A percentile compares a stretch with the other conserved stretches of the same genome.
Evolutionary conservation across 2,113 vertebrate genomes (phyloP).

Genomic region (Elaphurus davidianus): DNA sequence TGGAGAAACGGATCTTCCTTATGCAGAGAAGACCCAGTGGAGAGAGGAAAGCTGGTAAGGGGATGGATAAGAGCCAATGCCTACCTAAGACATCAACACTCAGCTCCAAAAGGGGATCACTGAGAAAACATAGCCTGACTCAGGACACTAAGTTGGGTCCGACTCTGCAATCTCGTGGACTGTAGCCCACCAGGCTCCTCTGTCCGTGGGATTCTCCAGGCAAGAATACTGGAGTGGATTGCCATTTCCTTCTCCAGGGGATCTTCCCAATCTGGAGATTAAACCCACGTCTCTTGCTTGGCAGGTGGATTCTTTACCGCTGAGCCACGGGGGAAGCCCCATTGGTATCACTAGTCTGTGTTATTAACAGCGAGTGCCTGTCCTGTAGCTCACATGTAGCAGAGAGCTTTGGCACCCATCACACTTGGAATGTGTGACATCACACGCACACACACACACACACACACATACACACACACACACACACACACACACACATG

Average conservation of each 20-base stretch:
- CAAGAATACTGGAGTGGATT: background rate
- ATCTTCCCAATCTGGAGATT: background rate
- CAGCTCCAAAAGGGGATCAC: background rate
- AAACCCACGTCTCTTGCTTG: background rate
- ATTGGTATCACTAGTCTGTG: accelerated
- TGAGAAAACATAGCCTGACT: background rate
- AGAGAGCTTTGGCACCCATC: background rate
- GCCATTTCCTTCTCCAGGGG: background rate
- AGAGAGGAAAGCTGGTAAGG: background rate
- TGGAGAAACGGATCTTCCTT: background rate
- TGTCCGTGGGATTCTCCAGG: background rate
- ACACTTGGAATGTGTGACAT: accelerated
- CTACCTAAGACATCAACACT: background rate
- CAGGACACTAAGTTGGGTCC: background rate
- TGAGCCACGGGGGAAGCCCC: background rate
- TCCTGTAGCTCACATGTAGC: accelerated
- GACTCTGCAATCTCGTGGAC: background rate
- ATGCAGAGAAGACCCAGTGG: background rate
- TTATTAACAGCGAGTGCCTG: background rate
- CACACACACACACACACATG: too few relatives aligned
- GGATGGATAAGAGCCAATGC: background rate
- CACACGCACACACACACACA: too few relatives aligned
- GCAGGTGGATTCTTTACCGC: background rate
- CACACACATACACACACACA: too few relatives aligned
- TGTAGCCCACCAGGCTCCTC: background rate